A percentile compares a stretch with the other conserved stretches of the same genome.
Evolutionary conservation across 2,888 invertebrate genomes (phyloP).

Genomic region (Acleris holmiana): DNA sequence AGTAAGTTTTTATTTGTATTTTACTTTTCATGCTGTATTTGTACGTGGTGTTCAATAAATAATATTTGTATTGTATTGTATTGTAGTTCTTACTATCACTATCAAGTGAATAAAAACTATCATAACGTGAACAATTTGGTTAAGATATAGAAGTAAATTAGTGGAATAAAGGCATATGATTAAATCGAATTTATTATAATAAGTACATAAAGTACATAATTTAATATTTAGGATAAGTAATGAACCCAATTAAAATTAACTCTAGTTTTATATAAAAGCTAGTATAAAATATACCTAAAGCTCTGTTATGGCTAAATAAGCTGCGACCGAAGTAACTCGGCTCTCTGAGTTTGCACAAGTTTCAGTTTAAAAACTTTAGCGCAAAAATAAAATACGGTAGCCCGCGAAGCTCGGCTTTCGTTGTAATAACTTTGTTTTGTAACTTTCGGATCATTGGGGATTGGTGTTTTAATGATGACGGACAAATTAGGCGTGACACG

Average conservation of each 20-base stretch:
- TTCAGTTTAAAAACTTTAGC: conserved; percentile 39
- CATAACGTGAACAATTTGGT: no score
- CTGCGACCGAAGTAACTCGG: conserved; percentile 35
- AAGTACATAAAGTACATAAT: no score
- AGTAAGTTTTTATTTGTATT: no score
- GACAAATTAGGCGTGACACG: conserved; percentile 5
- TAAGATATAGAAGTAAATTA: no score
- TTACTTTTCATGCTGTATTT: no score
- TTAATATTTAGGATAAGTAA: no score
- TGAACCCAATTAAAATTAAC: conserved; percentile 1
- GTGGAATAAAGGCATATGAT: no score
- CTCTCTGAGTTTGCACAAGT: conserved; percentile 42
- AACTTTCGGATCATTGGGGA: conserved; percentile 3
- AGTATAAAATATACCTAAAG: conserved; percentile 22
- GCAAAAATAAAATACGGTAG: conserved; percentile 25
- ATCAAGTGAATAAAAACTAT: no score
- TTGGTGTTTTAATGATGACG: conserved; percentile 19
- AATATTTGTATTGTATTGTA: no score
- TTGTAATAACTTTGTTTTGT: conserved; percentile 24
- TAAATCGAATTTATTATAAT: no score
- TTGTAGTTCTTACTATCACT: no score
- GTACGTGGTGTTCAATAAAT: no score
- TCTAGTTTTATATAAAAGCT: conserved; percentile 6
- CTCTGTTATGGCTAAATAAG: conserved; percentile 30
- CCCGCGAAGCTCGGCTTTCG: conserved; percentile 16